Conservation (phyloP, 2,888 invertebrate species). For the Lithophane ornitopus region DNA sequence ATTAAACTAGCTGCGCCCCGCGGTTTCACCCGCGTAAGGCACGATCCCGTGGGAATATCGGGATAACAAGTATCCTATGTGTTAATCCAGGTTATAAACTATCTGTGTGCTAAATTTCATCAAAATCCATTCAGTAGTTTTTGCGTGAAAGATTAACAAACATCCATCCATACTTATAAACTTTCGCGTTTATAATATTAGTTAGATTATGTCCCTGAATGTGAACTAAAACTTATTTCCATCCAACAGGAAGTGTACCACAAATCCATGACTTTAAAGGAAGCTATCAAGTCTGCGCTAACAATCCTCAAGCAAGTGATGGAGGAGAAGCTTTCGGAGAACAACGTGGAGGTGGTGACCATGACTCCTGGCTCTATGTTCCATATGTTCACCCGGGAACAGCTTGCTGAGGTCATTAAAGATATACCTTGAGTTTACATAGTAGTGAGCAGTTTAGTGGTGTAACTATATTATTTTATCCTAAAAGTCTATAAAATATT, state of each 20-base stretch:
- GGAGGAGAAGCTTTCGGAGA: slow-evolving; percentile 99
- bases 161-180: too few species aligned
- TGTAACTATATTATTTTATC: slow-evolving; percentile 38
- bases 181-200: too few species aligned
- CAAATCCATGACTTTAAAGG: slow-evolving; percentile 97
- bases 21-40: too few species aligned
- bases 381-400: slow-evolving; percentile 97
- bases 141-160: too few species aligned
- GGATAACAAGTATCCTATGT: too few species aligned
- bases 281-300: slow-evolving; percentile 97
- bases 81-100: too few species aligned
- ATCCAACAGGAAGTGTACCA: slow-evolving; percentile 91
- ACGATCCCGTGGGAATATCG: too few species aligned
- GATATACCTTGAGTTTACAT: slow-evolving; percentile 91
- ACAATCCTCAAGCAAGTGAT: slow-evolving; percentile 99
- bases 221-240: neutral
- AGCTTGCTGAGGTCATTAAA: slow-evolving; percentile 97
- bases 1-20: too few species aligned
- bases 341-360: slow-evolving; percentile 99
- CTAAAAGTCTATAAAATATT: neutral
- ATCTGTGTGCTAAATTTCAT: too few species aligned
- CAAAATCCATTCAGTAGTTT: too few species aligned
- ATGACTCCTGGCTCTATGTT: slow-evolving; percentile 96
- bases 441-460: slow-evolving; percentile 21
- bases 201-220: neutral